Base-by-base conservation (phyloP, 2,888 invertebrate species). In the Synanthedon formicaeformis region DNA sequence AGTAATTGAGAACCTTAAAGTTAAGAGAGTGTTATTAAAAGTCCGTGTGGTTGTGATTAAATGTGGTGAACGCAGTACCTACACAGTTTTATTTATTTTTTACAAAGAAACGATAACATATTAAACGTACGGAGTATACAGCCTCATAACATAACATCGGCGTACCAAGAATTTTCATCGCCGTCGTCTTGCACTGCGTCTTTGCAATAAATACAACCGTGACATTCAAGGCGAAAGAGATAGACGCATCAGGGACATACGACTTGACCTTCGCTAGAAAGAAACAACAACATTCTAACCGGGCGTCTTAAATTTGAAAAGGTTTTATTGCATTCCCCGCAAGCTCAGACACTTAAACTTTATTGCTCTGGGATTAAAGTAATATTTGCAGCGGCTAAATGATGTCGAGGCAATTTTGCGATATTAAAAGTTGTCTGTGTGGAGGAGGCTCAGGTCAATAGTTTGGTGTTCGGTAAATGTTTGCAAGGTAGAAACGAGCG, bases 261-360 rank as follows among this genome's bases (percentile, higher is more conserved):
- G 58, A 53, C 64, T 60, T 75, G 70, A 76, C 78, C 77, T 79
- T 78, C 72, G 86, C 76, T 73, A 78, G 84, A 86, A 75, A 74
- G 86, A 79, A 85, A 85, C 76, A 75, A 78, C 66, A 71, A 72
- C 66, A 73, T 73, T 78, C 66, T 66, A 69, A 64, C 66, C 67
- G 70, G 71, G 70, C 75, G 74, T 75, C 78, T 81, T 73, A 75
- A 81, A 82, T 80, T 83, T 79, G 75, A 71, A 76, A 77, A 79
- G 83, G 81, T 84, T 86, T 86, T 86, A 87, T 86, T 87, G 82
- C 85, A 82, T 85, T 86, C 82, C 71, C 78, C 74, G 79, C 81
- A 81, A 85, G 84, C 85, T 80, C 82, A 82, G 83, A 80, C 81
- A 79, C 82, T 84, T 86, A 84, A 86, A 85, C 86, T 86, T 87